phyloP scores from a whole-genome alignment of 2,113 vertebrate species.

The Capra hircus region DNA sequence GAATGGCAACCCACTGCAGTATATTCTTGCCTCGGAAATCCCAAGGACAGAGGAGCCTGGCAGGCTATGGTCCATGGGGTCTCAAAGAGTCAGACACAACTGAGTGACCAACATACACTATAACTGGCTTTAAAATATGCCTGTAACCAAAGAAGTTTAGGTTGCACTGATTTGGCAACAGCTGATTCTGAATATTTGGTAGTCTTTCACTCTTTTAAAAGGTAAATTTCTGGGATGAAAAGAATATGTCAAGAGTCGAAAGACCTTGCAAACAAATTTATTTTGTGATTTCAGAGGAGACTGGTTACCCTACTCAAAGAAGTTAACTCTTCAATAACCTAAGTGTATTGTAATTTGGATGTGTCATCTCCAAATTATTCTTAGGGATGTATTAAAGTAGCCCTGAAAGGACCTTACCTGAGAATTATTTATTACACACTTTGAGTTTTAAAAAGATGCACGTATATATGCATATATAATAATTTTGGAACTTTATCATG shows the following conservation, averaged over 20 bases:
- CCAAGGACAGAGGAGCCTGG: neutral
- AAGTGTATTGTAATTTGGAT: neutral
- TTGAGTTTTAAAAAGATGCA: slow-evolving; percentile 15
- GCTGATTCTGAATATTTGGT: neutral
- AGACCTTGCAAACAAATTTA: slow-evolving; percentile 33
- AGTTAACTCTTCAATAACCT: neutral
- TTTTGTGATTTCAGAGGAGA: slow-evolving; percentile 30
- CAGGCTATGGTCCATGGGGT: neutral
- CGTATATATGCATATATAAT: neutral
- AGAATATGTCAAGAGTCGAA: neutral
- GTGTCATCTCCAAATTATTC: neutral
- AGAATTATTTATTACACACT: neutral
- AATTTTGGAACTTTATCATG: slow-evolving; percentile 1
- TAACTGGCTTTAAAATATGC: slow-evolving; percentile 8
- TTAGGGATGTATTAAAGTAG: slow-evolving; percentile 4
- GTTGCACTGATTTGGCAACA: neutral
- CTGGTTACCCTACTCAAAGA: neutral
- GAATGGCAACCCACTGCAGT: neutral
- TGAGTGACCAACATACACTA: neutral
- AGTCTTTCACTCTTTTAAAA: neutral
- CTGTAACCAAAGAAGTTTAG: slow-evolving; percentile 9
- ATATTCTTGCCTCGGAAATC: neutral
- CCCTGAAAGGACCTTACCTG: neutral
- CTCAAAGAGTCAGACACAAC: neutral
- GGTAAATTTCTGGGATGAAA: slow-evolving; percentile 15